Evolutionary conservation across 1,140 invertebrate species (phyloP).

Genomic region (Papilio machaon): DNA sequence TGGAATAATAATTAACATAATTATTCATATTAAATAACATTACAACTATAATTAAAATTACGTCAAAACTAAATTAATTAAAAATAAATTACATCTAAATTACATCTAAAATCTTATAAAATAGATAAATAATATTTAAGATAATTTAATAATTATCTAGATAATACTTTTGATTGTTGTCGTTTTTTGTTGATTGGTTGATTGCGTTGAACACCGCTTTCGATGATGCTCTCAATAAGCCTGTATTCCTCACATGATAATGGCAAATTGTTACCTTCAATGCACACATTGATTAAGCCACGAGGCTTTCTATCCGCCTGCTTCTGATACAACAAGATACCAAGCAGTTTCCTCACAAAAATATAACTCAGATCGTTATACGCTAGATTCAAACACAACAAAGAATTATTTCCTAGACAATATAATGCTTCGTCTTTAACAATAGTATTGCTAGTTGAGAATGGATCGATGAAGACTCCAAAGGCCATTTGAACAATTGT

Average conservation of each 20-base stretch:
- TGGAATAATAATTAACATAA: neutral
- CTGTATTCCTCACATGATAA: conserved; percentile 52
- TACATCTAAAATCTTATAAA: conserved; percentile 36
- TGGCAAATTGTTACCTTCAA: conserved; percentile 67
- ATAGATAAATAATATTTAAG: neutral
- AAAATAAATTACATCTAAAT: conserved; percentile 22
- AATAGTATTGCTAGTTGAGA: conserved; percentile 46
- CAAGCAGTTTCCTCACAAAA: conserved; percentile 53
- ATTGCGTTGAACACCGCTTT: conserved; percentile 43
- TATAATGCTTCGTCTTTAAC: conserved; percentile 47
- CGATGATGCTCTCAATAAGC: conserved; percentile 54
- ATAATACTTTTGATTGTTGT: conserved; percentile 22
- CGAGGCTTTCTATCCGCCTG: conserved; percentile 50
- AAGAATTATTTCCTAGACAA: conserved; percentile 60
- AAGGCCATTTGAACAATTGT: conserved; percentile 50
- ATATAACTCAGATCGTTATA: conserved; percentile 63
- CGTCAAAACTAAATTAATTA: conserved; percentile 31
- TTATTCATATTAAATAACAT: conserved; percentile 2
- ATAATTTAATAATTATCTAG: neutral
- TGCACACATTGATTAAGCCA: conserved; percentile 59
- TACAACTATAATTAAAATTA: conserved; percentile 20
- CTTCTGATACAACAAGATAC: conserved; percentile 57
- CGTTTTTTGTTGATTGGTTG: conserved; percentile 38
- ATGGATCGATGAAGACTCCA: conserved; percentile 61
- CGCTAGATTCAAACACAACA: conserved; percentile 61